Conservation (phyloP, 1,140 invertebrate genomes). For the Aphelenchoides fujianensis region DNA sequence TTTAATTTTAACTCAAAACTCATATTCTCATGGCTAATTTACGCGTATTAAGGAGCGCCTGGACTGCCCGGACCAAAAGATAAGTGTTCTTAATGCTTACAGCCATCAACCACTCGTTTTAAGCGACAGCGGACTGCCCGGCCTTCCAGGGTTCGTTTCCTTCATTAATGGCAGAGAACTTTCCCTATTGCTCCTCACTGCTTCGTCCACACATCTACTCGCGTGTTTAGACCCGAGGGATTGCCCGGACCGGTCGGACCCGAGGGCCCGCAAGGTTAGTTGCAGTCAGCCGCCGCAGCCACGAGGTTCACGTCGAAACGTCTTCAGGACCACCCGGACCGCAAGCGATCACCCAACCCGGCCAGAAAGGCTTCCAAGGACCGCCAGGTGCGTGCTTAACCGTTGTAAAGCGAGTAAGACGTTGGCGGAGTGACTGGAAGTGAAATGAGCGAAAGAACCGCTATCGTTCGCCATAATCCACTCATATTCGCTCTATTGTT, state of each 20-base stretch:
- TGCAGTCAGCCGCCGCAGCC: no score
- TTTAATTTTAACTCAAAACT: neutral
- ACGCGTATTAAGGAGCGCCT: constrained; percentile 7
- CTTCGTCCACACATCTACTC: no score
- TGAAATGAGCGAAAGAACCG: no score
- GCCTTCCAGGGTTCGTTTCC: neutral
- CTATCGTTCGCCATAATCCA: no score
- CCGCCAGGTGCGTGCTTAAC: neutral
- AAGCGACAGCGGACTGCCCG: constrained; percentile 27
- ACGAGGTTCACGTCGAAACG: neutral
- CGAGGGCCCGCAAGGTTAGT: neutral
- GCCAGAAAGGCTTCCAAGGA: neutral
- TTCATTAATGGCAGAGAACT: neutral
- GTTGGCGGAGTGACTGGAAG: no score
- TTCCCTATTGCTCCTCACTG: no score
- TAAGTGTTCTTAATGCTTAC: constrained; percentile 20
- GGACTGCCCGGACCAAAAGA: constrained; percentile 37
- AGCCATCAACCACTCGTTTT: constrained; percentile 11
- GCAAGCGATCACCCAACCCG: neutral
- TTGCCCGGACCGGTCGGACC: neutral
- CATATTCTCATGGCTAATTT: neutral
- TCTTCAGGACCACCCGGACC: neutral
- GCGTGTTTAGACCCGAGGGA: neutral
- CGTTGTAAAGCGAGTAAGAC: no score
- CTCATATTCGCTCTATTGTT: no score